Evolutionary conservation across 2,888 invertebrate genomes (phyloP).

Genomic region (Cephus spinipes): DNA sequence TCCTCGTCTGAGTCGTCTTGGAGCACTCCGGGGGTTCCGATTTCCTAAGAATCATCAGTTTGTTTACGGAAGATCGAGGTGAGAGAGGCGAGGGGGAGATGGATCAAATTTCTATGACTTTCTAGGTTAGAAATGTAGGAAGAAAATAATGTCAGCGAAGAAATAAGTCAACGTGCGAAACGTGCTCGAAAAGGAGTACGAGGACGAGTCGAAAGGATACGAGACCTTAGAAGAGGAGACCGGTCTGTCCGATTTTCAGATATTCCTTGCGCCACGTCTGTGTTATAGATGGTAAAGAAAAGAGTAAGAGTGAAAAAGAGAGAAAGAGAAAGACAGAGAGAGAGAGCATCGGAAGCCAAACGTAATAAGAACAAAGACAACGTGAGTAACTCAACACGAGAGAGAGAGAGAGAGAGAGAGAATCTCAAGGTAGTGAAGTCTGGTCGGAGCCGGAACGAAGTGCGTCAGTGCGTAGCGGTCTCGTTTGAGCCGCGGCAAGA

Average conservation of each 20-base stretch:
- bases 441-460: conserved; percentile 3
- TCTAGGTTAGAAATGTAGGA: background rate
- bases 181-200: background rate
- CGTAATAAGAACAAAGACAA: background rate
- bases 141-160: background rate
- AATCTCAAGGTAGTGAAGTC: background rate
- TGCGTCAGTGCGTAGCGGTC: conserved; percentile 1
- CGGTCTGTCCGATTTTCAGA: background rate
- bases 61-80: background rate
- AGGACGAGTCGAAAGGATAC: background rate
- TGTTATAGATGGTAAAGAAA: background rate
- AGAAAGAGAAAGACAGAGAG: too few species aligned
- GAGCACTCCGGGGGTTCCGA: background rate
- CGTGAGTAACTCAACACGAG: background rate
- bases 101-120: background rate
- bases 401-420: background rate
- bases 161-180: background rate
- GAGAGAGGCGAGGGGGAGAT: background rate
- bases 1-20: background rate
- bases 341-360: too few species aligned
- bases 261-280: background rate
- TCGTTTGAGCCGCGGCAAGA: conserved; percentile 2
- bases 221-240: background rate
- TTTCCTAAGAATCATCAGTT: background rate
- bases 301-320: too few species aligned